These are phyloP conservation scores for Globodera ellingtonae DNA, from an alignment of 1,140 invertebrate genomes.

Conservation along the genomic window DNA sequence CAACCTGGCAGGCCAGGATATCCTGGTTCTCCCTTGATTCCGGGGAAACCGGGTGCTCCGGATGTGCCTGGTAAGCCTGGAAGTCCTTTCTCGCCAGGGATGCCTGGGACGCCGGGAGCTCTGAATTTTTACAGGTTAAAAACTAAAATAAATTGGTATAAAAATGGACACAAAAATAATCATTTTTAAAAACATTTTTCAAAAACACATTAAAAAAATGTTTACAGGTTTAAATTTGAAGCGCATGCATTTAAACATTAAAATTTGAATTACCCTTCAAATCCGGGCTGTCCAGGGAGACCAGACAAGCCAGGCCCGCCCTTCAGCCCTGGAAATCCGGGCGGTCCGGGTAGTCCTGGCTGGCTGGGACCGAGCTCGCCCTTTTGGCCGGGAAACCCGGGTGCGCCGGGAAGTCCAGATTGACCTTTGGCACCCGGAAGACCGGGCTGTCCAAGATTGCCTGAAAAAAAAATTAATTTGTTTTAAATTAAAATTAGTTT, in stretches of 20 bases:
- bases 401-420: conserved; percentile 54
- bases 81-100: conserved; percentile 60
- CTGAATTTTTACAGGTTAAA: background rate
- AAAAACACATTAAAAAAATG: background rate
- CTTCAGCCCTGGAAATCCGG: conserved; percentile 60
- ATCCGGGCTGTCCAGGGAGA: conserved; percentile 43
- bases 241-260: background rate
- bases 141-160: too few relatives aligned
- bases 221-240: background rate
- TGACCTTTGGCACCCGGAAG: conserved; percentile 63
- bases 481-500: conserved; percentile 11
- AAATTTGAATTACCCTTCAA: conserved; percentile 22
- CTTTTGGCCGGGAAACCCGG: conserved; percentile 63
- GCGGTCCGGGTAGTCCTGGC: conserved; percentile 53
- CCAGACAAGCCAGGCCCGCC: conserved; percentile 44
- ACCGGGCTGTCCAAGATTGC: conserved; percentile 69
- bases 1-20: conserved; percentile 49
- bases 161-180: too few relatives aligned
- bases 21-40: conserved; percentile 60
- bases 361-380: conserved; percentile 62
- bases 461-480: conserved; percentile 38
- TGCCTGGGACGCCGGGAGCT: conserved; percentile 46
- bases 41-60: conserved; percentile 55
- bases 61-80: conserved; percentile 52
- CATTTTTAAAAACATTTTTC: too few relatives aligned